Base-by-base conservation (phyloP, 2,888 invertebrate genomes). In the Amaurobius ferox region DNA sequence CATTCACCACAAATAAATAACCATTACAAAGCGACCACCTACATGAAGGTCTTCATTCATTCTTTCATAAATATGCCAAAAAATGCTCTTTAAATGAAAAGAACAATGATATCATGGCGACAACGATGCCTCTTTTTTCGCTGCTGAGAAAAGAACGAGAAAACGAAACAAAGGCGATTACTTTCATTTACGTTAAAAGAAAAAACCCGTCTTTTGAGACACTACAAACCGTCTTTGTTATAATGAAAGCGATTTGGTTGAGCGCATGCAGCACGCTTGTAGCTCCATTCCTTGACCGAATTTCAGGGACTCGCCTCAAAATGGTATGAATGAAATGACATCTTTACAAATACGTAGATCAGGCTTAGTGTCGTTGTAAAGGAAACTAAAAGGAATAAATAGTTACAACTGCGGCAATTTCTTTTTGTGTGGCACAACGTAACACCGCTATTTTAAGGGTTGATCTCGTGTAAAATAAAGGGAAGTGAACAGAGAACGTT, bases 271-370 rank as follows among this genome's bases (percentile, higher is more conserved):
- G 55, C 55, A 55, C 55, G 23, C 23, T 55, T 19, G n/a, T 19
- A n/a, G n/a, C n/a, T 55, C 16, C 55, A 55, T 23, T 55, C 55
- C 55, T 55, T 55, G 55, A 55, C 55, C 55, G 55, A 55, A 55
- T 23, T 55, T 23, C 23, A 16, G 5, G 55, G 55, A 23, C 55
- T 55, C 19, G 55, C 55, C 55, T 55, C 19, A 16, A 6, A 11
- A 55, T 23, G 23, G 55, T 55, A 55, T 55, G 55, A 55, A 55
- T 55, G 55, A 55, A 55, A 55, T 55, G 55, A 55, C 55, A 55
- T 55, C 55, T 55, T 23, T 55, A 23, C 3, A 55, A 55, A 55
- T 23, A 55, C 19, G 23, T 11, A 55, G 3, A 23, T 5, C 1
- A 44, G 6, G 7, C 5, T 55, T 16, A 23, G 23, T 55, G 19